Percentiles rank a stretch among this genome's conserved stretches.
phyloP scores from a whole-genome alignment of 2,113 vertebrate species.

The Pollimyrus isidori region DNA sequence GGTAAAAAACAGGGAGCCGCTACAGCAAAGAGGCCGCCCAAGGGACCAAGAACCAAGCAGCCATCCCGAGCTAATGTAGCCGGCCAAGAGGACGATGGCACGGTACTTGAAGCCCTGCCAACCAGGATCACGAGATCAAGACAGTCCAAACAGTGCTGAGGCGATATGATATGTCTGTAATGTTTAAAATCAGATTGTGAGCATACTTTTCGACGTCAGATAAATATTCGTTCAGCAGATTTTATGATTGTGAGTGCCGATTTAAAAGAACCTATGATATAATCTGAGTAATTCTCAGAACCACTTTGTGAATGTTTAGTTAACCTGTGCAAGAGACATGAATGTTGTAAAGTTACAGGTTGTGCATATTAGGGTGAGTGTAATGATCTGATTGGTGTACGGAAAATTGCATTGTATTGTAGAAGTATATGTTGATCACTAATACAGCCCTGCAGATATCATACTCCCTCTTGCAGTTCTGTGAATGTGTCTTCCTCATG shows the following conservation, averaged over 20 bases:
- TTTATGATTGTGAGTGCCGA: neutral
- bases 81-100: constrained; percentile 49
- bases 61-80: constrained; percentile 85
- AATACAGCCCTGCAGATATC: neutral
- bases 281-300: neutral
- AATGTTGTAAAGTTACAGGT: neutral
- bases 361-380: neutral
- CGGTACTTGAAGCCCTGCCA: constrained; percentile 54
- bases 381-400: neutral
- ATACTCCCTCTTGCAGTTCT: neutral
- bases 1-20: constrained; percentile 58
- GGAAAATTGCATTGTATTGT: neutral
- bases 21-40: constrained; percentile 68
- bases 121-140: neutral
- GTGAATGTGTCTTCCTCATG: neutral
- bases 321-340: neutral
- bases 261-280: neutral
- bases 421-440: neutral
- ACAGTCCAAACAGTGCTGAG: neutral
- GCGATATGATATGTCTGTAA: neutral
- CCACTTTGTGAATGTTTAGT: neutral
- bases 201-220: neutral
- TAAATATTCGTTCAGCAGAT: neutral
- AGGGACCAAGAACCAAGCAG: constrained; percentile 87
- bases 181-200: neutral